Base-by-base conservation (phyloP, 2,888 invertebrate genomes). In the Kryphioiulus occultus region DNA sequence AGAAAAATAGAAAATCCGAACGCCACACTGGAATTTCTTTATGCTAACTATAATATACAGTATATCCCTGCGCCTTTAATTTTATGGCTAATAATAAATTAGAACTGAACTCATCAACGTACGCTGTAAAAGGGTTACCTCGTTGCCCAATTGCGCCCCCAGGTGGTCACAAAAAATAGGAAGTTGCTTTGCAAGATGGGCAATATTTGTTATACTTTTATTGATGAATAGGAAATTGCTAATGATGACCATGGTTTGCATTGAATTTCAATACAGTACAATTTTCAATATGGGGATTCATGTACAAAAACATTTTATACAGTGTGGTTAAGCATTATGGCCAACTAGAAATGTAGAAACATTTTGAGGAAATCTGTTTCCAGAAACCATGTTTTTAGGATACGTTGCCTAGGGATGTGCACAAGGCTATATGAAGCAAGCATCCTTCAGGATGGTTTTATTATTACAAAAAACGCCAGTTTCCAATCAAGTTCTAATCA, bases 21-120 rank as follows among this genome's bases (percentile, higher is more conserved):
- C 59, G 3, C 59, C 22, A 59, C 68, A 68, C 68, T 68, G 68
- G 68, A 68, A 68, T 68, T 30, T 78, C 26, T 26, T 68, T 68
- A 68, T 68, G 68, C 68, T 68, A 68, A 68, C 26, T 78, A 44
- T 10, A 44, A 35, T 35, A 7, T 7, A 35, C 2, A 4, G 44
- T 44, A 78, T 78, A 78, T 78, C 26, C 78, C 30, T 78, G 1
- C 12, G 26, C 78, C 26, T 15, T 26, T 30, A 78, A 78, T 78
- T 78, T 78, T 78, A 78, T 30, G 26, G 78, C 78, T 30, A 30
- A 78, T 78, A 78, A 78, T 78, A 78, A 78, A 78, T 78, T 78
- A 78, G 30, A 78, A 30, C 78, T 12, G 30, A 78, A 78, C 30
- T 15, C 78, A 78, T 78, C 30, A 78, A 78, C 30, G 30, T 78